phyloP scores from a whole-genome alignment of 2,888 invertebrate genomes.

The Ceramica pisi region DNA sequence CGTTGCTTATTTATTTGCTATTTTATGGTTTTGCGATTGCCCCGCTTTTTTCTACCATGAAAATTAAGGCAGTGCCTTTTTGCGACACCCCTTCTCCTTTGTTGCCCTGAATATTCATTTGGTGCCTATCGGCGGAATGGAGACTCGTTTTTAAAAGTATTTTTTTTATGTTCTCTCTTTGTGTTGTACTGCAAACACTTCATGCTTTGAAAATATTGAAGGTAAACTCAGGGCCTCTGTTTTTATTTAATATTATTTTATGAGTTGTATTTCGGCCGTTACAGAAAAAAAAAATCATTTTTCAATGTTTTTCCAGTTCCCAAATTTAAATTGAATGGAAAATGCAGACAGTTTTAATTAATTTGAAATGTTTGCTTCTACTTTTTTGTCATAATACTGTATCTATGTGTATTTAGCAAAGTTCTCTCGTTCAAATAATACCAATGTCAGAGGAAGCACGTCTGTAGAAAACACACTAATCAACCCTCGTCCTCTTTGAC shows the following conservation, averaged over 20 bases:
- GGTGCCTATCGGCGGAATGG: constrained; percentile 86
- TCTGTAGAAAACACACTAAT: constrained; percentile 83
- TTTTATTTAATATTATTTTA: constrained; percentile 67
- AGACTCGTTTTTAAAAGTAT: constrained; percentile 85
- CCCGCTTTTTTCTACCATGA: constrained; percentile 77
- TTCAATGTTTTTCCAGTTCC: constrained; percentile 13
- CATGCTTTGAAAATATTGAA: constrained; percentile 80
- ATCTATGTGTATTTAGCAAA: constrained; percentile 6
- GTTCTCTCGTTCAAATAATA: constrained; percentile 57
- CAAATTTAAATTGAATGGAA: constrained; percentile 12
- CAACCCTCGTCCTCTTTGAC: constrained; percentile 86
- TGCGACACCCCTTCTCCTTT: constrained; percentile 86
- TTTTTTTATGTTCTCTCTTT: constrained; percentile 81
- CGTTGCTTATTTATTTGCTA: constrained; percentile 87
- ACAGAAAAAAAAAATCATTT: constrained; percentile 31
- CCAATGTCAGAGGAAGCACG: constrained; percentile 73
- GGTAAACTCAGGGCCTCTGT: constrained; percentile 71
- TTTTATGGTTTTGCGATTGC: constrained; percentile 87
- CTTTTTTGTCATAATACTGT: constrained; percentile 3
- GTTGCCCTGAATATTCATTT: constrained; percentile 89
- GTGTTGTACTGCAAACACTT: constrained; percentile 78
- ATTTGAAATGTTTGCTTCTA: constrained; percentile 31
- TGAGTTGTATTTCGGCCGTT: constrained; percentile 50
- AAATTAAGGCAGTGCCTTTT: constrained; percentile 82
- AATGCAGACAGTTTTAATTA: constrained; percentile 16